Percentiles rank a stretch among this genome's conserved stretches.
Conservation (phyloP, 2,888 invertebrate species). For the Amphimallon solstitiale region DNA sequence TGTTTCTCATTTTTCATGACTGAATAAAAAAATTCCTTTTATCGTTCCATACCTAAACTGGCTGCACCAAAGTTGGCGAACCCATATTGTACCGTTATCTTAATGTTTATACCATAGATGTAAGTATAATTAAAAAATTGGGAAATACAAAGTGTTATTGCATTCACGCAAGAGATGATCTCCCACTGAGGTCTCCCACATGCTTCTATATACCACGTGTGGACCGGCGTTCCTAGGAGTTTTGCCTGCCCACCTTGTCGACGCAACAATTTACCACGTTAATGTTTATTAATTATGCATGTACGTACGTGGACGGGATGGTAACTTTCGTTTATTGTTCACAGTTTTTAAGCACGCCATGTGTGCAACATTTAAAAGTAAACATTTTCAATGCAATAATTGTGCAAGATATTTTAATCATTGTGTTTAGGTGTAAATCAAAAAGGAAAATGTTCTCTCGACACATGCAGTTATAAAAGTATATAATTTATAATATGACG, state of each 20-base stretch:
- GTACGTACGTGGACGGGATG: not conserved
- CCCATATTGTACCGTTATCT: conserved; percentile 25
- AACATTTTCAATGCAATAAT: conserved; percentile 6
- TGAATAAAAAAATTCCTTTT: too few species aligned
- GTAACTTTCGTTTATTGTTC: not conserved
- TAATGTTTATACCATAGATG: not conserved
- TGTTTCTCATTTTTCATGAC: too few species aligned
- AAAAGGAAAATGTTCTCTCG: conserved; percentile 1
- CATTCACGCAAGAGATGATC: not conserved
- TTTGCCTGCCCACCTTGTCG: conserved; percentile 1
- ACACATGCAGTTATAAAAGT: not conserved
- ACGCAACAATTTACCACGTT: conserved; percentile 1
- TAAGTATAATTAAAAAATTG: conserved; percentile 25
- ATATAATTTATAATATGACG: not conserved
- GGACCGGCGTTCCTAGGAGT: conserved; percentile 3
- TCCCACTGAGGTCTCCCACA: not conserved
- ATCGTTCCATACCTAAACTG: too few species aligned
- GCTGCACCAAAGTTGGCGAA: conserved; percentile 14
- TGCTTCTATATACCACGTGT: not conserved
- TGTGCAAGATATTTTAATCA: conserved; percentile 23
- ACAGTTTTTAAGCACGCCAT: conserved; percentile 1
- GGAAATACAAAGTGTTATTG: conserved; percentile 15
- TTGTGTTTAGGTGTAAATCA: not conserved
- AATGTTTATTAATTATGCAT: conserved; percentile 12
- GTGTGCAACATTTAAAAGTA: not conserved